These are phyloP conservation scores for Zosterops pallidus DNA, from an alignment of 2,113 vertebrate genomes.

Conservation along the genomic window DNA sequence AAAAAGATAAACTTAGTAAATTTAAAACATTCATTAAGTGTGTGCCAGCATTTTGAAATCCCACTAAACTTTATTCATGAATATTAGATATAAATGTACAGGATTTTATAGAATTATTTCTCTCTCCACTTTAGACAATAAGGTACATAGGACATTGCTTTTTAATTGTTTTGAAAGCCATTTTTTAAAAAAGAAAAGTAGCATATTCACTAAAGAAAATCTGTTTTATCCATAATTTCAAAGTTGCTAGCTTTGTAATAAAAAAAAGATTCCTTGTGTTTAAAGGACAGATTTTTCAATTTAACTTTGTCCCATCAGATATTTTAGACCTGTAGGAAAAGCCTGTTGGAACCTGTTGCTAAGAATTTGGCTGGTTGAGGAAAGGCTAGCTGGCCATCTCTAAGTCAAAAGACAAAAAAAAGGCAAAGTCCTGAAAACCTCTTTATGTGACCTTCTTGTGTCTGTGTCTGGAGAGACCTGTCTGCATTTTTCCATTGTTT, in stretches of 20 bases:
- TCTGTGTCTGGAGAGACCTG: neutral
- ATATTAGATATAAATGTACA: neutral
- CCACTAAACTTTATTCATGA: neutral
- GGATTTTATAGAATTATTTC: neutral
- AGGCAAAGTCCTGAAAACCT: neutral
- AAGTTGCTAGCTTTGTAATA: neutral
- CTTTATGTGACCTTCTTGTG: neutral
- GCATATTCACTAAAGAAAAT: neutral
- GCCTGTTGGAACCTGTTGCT: slow-evolving; percentile 15
- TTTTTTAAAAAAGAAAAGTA: neutral
- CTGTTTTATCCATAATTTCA: neutral
- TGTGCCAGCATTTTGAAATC: neutral
- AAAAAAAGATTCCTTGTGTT: neutral
- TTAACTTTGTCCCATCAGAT: slow-evolving; percentile 25
- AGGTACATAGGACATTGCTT: neutral
- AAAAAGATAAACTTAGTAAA: neutral
- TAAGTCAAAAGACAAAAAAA: neutral
- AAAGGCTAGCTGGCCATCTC: neutral
- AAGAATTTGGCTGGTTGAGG: neutral
- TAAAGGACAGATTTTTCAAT: neutral
- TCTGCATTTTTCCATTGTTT: slow-evolving; percentile 49
- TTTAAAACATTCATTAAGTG: neutral
- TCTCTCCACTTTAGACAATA: neutral
- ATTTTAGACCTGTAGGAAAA: slow-evolving; percentile 15
- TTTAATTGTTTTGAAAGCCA: neutral